Conservation (phyloP, 2,113 vertebrate species). For the Axis porcinus region DNA sequence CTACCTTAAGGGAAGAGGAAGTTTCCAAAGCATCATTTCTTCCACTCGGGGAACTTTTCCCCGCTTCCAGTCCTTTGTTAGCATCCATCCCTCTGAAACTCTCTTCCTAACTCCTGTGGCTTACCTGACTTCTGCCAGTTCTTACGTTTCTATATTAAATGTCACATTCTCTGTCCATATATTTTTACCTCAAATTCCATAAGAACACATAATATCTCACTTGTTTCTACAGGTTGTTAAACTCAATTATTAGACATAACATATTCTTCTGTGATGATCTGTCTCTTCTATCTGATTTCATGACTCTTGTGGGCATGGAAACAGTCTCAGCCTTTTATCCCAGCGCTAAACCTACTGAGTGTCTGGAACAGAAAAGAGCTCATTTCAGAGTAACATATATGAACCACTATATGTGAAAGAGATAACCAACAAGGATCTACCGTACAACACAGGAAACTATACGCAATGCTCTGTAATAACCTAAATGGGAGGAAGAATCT, state of each 20-base stretch:
- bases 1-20: neutral
- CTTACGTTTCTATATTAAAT: neutral
- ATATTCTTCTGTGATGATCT: neutral
- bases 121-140: neutral
- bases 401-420: neutral
- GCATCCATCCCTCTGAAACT: neutral
- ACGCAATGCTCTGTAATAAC: neutral
- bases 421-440: neutral
- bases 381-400: neutral
- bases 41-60: neutral
- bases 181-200: neutral
- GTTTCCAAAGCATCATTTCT: neutral
- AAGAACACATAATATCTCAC: neutral
- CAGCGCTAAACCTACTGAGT: neutral
- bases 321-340: neutral
- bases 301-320: neutral
- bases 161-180: neutral
- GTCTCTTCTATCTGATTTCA: neutral
- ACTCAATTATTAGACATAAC: neutral
- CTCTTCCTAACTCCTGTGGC: neutral
- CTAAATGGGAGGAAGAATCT: neutral
- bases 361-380: neutral
- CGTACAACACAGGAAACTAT: neutral
- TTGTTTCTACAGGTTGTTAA: neutral
- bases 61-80: neutral